Evolutionary conservation across 2,797 vertebrate genomes (phyloP).

Genomic region (Gila robusta): DNA sequence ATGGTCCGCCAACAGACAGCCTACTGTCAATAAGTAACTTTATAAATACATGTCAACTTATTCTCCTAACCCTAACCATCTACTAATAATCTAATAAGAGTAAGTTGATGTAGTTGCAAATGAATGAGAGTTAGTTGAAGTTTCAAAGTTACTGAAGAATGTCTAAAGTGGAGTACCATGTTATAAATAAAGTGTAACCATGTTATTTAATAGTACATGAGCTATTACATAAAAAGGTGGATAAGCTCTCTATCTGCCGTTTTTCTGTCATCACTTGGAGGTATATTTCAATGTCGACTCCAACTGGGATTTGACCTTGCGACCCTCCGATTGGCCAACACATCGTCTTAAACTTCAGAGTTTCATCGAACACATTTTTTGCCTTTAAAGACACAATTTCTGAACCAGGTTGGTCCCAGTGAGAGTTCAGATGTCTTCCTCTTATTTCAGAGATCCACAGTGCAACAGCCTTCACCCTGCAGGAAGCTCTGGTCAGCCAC

Average conservation of each 20-base stretch:
- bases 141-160: neutral
- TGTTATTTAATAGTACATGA: neutral
- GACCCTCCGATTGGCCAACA: neutral
- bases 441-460: constrained; percentile 8
- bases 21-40: no score
- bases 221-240: neutral
- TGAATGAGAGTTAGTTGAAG: no score
- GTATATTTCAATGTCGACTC: neutral
- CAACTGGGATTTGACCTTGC: neutral
- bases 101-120: no score
- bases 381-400: constrained; percentile 22
- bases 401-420: constrained; percentile 18
- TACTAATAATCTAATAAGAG: no score
- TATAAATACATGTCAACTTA: no score
- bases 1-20: no score
- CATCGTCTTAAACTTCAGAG: neutral
- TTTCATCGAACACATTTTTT: neutral
- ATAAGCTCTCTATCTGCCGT: neutral
- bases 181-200: neutral
- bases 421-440: constrained; percentile 20
- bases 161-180: neutral
- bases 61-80: no score
- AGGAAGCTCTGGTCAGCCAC: constrained; percentile 29
- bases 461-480: constrained; percentile 19
- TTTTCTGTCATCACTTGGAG: constrained; percentile 7